Base-by-base conservation (phyloP, 2,113 vertebrate species). In the Forbesichthys papilliferus region DNA sequence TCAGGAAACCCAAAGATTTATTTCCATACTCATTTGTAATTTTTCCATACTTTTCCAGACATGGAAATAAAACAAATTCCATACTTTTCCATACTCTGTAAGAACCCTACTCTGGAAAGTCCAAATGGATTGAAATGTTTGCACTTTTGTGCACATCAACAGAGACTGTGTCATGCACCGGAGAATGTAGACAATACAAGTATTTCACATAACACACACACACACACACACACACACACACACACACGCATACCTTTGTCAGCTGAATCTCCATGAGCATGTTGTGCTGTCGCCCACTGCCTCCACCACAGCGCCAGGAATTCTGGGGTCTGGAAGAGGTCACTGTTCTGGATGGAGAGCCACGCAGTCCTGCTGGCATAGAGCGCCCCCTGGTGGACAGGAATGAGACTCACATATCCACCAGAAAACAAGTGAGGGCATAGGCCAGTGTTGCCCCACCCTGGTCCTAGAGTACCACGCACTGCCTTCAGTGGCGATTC, bases 221-320 rank as follows among this genome's bases (percentile, higher is more conserved):
- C 0, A 1, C 67, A 27, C 51, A 11, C 0, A 1, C 67, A 36
- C 46, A 49, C 11, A 48, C 46, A 36, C 46, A 49, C 11, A 48
- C 46, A 27, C 51, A 11, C 0, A 1, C 67, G 12, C 60, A 51
- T 68, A 95, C 96, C 93, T 97, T 97, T 65, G 93, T 96, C 60
- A 97, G 93, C 82, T 97, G 96, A 71, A 97, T 95, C 89, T 97
- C 96, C 95, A 97, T 95, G 61, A 97, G 92, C 58, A 95, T 84
- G 0, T 93, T 87, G 78, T 97, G 96, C 70, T 95, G 92, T 47
- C 96, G 87, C 4, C 94, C 94, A 0, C 89, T 91, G 54, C 96
- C 96, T 9, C 96, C 95, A 14, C 92, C 94, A 7, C 90, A 92
- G 5, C 95, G 92, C 96, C 96, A 97, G 0, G 94, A 94, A 87